phyloP scores from a whole-genome alignment of 2,113 vertebrate species.

The Oryctolagus cuniculus region mOryCun1.1 NC_091434.1:20882501-20883000 shows the following conservation, averaged over 20 bases:
- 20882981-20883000: not conserved
- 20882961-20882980: not conserved
- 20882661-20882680: not conserved
- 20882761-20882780: no score
- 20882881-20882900: no score
- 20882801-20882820: no score
- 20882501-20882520: not conserved
- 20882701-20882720: no score
- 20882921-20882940: not conserved
- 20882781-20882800: no score
- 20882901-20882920: not conserved
- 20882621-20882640: conserved; percentile 4
- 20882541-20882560: not conserved
- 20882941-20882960: not conserved
- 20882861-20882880: no score
- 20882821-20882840: no score
- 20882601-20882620: conserved; percentile 22
- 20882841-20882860: no score
- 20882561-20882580: not conserved
- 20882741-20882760: no score
- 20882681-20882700: not conserved
- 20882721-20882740: no score
- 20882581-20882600: not conserved
- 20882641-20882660: not conserved
- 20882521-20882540: conserved; percentile 20